Percentiles rank a stretch among this genome's conserved stretches.
Conservation (phyloP, 2,888 invertebrate genomes). For the Cataglyphis cursor region DNA sequence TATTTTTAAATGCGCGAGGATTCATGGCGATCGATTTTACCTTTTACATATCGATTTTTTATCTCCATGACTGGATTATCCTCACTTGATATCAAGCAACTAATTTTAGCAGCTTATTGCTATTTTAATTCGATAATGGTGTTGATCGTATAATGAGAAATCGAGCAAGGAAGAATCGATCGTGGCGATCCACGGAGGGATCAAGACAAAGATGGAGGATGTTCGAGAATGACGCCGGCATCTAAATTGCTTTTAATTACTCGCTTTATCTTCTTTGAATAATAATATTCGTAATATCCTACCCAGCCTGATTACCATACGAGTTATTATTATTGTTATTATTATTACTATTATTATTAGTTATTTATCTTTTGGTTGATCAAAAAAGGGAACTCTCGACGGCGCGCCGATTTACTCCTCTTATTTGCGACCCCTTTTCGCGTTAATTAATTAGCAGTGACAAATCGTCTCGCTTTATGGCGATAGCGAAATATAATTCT, state of each 20-base stretch:
- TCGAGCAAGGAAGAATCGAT: constrained; percentile 40
- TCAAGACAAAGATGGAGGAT: constrained; percentile 42
- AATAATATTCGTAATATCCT: constrained; percentile 55
- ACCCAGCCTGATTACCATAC: constrained; percentile 63
- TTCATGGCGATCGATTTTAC: constrained; percentile 11
- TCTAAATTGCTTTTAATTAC: constrained; percentile 63
- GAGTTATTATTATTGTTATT: constrained; percentile 48
- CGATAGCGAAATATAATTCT: constrained; percentile 69
- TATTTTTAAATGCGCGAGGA: constrained; percentile 39
- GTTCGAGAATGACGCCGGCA: constrained; percentile 70
- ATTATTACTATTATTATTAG: constrained; percentile 55
- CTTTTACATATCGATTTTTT: neutral
- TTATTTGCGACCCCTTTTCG: constrained; percentile 40
- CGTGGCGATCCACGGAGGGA: constrained; percentile 15
- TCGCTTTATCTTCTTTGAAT: constrained; percentile 45
- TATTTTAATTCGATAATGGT: constrained; percentile 31
- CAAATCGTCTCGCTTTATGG: constrained; percentile 70
- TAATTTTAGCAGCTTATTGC: constrained; percentile 50
- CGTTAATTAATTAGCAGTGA: constrained; percentile 68
- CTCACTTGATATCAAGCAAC: constrained; percentile 8
- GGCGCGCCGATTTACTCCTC: constrained; percentile 60
- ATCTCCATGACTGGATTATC: neutral
- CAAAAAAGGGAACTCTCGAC: constrained; percentile 68
- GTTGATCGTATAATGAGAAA: neutral
- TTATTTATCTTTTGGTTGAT: constrained; percentile 55